Evolutionary conservation across 2,888 invertebrate species (phyloP), one percentile per base, ranked within the genome.

Genomic region (Melipona beecheii): DNA sequence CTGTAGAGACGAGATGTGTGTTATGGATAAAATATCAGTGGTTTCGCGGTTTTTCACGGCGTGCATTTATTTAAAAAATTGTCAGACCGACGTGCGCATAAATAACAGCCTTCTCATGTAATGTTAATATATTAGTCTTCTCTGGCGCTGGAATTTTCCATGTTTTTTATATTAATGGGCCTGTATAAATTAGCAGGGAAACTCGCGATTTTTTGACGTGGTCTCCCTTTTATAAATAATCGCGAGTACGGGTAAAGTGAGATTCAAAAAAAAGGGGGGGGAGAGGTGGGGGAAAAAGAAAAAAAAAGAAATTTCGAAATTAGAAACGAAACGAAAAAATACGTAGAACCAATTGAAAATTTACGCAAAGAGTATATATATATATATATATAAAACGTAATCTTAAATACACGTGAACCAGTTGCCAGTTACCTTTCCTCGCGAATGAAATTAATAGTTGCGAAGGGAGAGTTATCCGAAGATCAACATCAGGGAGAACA

Each of bases 41-140:
- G 2, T 49, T 49, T 11, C 24, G 49, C 50, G 24, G 11, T 50
- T 50, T 68, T 49, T 24, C 17, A 15, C n/a, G 4, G 24, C 24
- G 49, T 24, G n/a, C 24, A 49, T 24, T 66, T 49, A 66, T 66
- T 66, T 17, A 9, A 49, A 24, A 66, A 66, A 66, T 66, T 66
- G 24, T 11, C 24, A 24, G n/a, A 43, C 4, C 4, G 24, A 66
- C n/a, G n/a, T n/a, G 17, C 6, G 49, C 66, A 66, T 24, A n/a
- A 66, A 66, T 66, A 66, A 49, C 19, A 49, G 15, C 17, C 24
- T 66, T 17, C 19, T 43, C 49, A 0, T 24, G 19, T 24, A 43
- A 49, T 19, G 24, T 66, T 66, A 49, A 66, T 19, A 19, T 24
- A 24, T 66, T 11, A 49, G 24, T 19, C 24, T 66, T 24, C 24